phyloP scores from a whole-genome alignment of 2,113 vertebrate species.

The Gallinago undulata region DNA sequence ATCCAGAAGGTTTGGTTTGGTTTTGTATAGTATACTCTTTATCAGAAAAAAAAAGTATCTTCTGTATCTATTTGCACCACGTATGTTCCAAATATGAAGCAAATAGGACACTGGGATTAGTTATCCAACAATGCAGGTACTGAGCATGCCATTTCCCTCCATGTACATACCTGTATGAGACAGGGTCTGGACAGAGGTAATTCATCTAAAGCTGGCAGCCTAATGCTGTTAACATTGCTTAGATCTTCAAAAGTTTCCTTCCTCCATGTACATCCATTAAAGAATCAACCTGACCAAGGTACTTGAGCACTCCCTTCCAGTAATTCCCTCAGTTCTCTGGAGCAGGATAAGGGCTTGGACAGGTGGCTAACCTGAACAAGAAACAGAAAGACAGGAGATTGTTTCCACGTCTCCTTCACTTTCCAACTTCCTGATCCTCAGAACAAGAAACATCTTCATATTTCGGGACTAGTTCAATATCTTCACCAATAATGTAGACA shows the following conservation, averaged over 20 bases:
- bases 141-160: neutral
- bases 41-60: neutral
- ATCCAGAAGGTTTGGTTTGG: neutral
- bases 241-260: neutral
- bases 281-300: neutral
- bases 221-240: neutral
- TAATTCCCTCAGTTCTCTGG: neutral
- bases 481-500: neutral
- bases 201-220: neutral
- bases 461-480: neutral
- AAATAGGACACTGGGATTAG: neutral
- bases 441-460: neutral
- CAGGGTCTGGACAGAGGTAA: neutral
- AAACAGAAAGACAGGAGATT: neutral
- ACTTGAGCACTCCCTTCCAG: neutral
- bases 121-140: neutral
- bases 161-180: neutral
- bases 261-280: neutral
- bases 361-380: neutral
- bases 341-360: neutral
- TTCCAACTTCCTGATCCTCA: neutral
- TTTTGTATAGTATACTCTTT: neutral
- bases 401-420: neutral
- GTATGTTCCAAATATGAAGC: neutral
- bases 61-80: neutral